phyloP scores from a whole-genome alignment of 2,888 invertebrate genomes.

The Drosophila recens region DNA sequence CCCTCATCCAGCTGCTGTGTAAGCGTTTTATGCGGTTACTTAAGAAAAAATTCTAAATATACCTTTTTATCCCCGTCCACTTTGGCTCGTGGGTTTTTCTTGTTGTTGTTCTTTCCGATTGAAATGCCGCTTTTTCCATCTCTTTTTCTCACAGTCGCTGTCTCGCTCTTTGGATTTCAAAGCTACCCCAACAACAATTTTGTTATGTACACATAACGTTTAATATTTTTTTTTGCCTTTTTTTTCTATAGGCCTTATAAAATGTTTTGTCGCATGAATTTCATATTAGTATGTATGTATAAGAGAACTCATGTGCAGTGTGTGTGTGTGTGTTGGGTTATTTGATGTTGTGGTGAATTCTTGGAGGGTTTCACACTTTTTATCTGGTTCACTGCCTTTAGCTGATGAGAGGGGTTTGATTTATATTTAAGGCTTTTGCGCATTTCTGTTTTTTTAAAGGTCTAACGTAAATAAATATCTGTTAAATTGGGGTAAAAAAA shows the following conservation, averaged over 20 bases:
- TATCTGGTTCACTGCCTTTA: slow-evolving; percentile 18
- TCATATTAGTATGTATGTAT: slow-evolving; percentile 28
- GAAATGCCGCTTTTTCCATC: slow-evolving; percentile 32
- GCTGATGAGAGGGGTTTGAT: slow-evolving; percentile 29
- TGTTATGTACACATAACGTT: slow-evolving; percentile 55
- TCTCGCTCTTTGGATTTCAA: slow-evolving; percentile 46
- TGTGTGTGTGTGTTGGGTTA: slow-evolving; percentile 26
- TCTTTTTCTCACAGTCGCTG: slow-evolving; percentile 3
- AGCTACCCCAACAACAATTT: slow-evolving; percentile 68
- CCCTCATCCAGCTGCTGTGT: slow-evolving; percentile 40
- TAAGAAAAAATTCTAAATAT: slow-evolving; percentile 65
- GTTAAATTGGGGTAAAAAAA: slow-evolving; percentile 13
- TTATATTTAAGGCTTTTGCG: slow-evolving; percentile 65
- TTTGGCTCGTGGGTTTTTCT: not conserved
- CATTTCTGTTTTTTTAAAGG: slow-evolving; percentile 41
- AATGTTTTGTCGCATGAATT: slow-evolving; percentile 46
- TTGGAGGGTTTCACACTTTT: slow-evolving; percentile 56
- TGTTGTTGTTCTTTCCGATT: slow-evolving; percentile 35
- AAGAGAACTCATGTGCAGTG: slow-evolving; percentile 9
- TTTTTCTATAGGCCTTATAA: slow-evolving; percentile 32
- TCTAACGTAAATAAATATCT: slow-evolving; percentile 24
- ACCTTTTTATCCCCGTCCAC: slow-evolving; percentile 32
- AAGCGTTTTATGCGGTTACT: slow-evolving; percentile 59
- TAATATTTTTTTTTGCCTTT: slow-evolving; percentile 33
- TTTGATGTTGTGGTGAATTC: slow-evolving; percentile 59